Evolutionary conservation across 1,140 invertebrate species (phyloP), one percentile per base, ranked within the genome.

Genomic region (Zaprionus nigranus): DNA sequence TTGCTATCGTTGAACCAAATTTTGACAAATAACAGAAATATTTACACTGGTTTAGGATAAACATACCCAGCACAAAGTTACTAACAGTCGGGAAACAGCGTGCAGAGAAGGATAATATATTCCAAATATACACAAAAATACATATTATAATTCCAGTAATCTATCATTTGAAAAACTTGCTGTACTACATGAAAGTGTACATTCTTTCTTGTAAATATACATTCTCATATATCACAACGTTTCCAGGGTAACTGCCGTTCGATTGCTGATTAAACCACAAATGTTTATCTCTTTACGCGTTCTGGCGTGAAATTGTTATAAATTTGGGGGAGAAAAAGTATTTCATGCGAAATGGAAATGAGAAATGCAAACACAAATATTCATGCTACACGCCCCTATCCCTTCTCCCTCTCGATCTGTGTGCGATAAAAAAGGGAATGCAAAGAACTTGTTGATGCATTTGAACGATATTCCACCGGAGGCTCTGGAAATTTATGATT

Each of bases 401-500:
- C n/a, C 40, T 38, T 57, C 40, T 28, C 20, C 43, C 58, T 30
- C 70, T 70, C 30, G 20, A 56, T 63, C 36, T 54, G 63, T 58
- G 49, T 24, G 70, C 13, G 28, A 53, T 51, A 63, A 40, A 36
- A 60, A 9, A 34, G 12, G 30, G 11, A 73, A 62, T 69, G 63
- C 64, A 56, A 38, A 59, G 75, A 69, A 82, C 57, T 65, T 68
- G 67, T 76, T 82, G 65, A 26, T 74, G 78, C 79, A 82, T 86
- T 86, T 86, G 82, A 79, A 71, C 66, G 80, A 87, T 77, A 86
- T 78, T 80, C 82, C 28, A 79, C 76, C 79, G 66, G 79, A 74
- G 76, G 79, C 76, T 28, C 54, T 78, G 70, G 36, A 88, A 88
- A 88, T 88, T 88, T 88, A 88, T 88, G 84, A 84, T 88, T 88